Evolutionary conservation across 2,113 vertebrate genomes (phyloP).

Genomic region (Arizona elegans): DNA sequence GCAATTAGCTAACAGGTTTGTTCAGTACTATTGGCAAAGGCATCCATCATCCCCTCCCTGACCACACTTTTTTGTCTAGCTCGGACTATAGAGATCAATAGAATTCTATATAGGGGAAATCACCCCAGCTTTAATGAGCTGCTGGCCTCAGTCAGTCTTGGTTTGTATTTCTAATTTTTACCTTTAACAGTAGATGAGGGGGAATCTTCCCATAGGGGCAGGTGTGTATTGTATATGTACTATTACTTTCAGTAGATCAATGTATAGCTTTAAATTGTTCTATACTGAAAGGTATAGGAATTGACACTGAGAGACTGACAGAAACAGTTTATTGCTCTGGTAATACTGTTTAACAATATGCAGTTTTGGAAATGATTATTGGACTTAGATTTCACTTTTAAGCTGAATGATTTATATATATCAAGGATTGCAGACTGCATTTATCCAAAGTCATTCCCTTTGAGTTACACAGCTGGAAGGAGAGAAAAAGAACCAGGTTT

Average conservation of each 20-base stretch:
- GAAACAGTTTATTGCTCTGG: constrained; percentile 26
- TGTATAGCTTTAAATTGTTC: constrained; percentile 76
- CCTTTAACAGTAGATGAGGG: constrained; percentile 83
- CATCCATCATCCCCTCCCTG: constrained; percentile 88
- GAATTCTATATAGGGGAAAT: constrained; percentile 93
- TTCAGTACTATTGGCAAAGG: constrained; percentile 91
- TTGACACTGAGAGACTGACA: constrained; percentile 31
- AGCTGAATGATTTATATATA: background rate
- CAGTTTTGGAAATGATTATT: constrained; percentile 8
- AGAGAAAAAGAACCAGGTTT: background rate
- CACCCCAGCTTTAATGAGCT: constrained; percentile 87
- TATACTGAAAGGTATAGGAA: constrained; percentile 47
- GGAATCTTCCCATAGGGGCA: constrained; percentile 72
- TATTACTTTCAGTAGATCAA: constrained; percentile 83
- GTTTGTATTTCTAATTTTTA: constrained; percentile 85
- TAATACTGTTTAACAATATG: constrained; percentile 17
- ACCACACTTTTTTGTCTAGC: constrained; percentile 81
- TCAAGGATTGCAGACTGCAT: background rate
- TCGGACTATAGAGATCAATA: constrained; percentile 89
- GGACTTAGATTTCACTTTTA: constrained; percentile 11
- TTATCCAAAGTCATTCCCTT: background rate
- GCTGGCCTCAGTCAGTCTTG: constrained; percentile 78
- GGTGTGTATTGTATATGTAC: constrained; percentile 73
- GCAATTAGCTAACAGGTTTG: constrained; percentile 98
- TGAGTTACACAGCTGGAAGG: background rate